These are phyloP conservation scores for Dipodomys stephensi DNA, from an alignment of 2,113 vertebrate species.

Conservation along the genomic window DNA sequence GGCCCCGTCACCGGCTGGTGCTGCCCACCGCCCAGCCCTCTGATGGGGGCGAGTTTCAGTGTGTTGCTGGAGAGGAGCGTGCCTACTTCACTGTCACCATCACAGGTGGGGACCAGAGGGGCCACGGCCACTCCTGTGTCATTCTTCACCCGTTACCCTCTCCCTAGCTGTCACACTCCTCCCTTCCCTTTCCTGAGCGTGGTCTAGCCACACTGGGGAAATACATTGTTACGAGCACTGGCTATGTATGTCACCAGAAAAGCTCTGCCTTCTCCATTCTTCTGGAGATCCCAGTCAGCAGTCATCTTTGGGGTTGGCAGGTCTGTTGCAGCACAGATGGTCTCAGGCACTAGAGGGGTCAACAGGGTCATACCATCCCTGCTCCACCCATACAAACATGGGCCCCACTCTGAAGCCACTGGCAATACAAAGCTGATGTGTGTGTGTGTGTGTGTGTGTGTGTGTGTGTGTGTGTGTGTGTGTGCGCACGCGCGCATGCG, in stretches of 20 bases:
- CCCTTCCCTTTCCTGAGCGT: background rate
- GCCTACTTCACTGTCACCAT: conserved; percentile 94
- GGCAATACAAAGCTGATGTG: background rate
- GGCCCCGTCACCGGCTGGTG: conserved; percentile 89
- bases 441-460: too few species aligned
- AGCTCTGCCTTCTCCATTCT: background rate
- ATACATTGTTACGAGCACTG: too few species aligned
- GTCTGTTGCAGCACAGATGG: background rate
- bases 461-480: too few species aligned
- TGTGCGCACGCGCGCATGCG: too few species aligned
- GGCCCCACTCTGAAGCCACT: background rate
- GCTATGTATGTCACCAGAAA: background rate
- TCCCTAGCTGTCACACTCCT: background rate
- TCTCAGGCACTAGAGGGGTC: background rate
- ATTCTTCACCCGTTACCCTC: background rate
- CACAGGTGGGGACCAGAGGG: conserved; percentile 87
- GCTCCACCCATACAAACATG: background rate
- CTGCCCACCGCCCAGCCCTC: conserved; percentile 89
- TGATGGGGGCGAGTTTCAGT: conserved; percentile 95
- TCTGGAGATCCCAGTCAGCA: background rate
- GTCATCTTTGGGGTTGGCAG: background rate
- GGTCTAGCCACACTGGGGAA: background rate
- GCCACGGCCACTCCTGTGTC: background rate
- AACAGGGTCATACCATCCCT: background rate
- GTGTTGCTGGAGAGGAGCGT: conserved; percentile 92